Percentiles rank a stretch among this genome's conserved stretches.
These are phyloP conservation scores for Prionace glauca DNA, from an alignment of 2,797 vertebrate genomes.

Conservation along the genomic window DNA sequence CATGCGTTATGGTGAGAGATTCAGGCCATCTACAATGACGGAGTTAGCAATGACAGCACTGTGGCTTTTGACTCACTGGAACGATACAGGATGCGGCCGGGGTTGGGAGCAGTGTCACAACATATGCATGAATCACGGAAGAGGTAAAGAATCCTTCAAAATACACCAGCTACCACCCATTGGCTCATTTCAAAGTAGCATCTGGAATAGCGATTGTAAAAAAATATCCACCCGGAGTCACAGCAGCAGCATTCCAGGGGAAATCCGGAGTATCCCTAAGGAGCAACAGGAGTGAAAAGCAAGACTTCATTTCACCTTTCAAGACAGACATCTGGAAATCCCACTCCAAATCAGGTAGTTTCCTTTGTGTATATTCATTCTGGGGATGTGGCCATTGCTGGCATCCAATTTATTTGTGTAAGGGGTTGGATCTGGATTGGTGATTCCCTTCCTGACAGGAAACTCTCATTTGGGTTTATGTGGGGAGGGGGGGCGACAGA, in stretches of 20 bases:
- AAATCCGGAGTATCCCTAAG: not conserved
- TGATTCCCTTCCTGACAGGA: not conserved
- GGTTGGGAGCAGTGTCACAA: not conserved
- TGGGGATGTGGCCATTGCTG: not conserved
- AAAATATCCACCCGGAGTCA: not conserved
- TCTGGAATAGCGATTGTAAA: not conserved
- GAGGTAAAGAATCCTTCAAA: not conserved
- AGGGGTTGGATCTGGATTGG: not conserved
- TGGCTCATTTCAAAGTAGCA: slow-evolving; percentile 28
- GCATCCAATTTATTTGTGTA: too few relatives aligned
- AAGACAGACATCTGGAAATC: not conserved
- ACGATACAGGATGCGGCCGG: not conserved
- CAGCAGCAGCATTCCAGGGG: not conserved
- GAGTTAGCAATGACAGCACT: not conserved
- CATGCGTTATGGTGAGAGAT: not conserved
- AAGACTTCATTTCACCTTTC: not conserved
- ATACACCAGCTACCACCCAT: not conserved
- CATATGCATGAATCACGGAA: not conserved
- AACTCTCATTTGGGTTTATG: too few relatives aligned
- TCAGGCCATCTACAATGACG: not conserved
- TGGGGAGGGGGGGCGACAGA: not conserved
- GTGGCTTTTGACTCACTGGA: not conserved
- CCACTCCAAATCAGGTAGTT: not conserved
- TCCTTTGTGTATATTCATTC: not conserved
- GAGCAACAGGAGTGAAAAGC: not conserved